Base-by-base conservation (phyloP, 2,888 invertebrate species). In the Carabus problematicus region DNA sequence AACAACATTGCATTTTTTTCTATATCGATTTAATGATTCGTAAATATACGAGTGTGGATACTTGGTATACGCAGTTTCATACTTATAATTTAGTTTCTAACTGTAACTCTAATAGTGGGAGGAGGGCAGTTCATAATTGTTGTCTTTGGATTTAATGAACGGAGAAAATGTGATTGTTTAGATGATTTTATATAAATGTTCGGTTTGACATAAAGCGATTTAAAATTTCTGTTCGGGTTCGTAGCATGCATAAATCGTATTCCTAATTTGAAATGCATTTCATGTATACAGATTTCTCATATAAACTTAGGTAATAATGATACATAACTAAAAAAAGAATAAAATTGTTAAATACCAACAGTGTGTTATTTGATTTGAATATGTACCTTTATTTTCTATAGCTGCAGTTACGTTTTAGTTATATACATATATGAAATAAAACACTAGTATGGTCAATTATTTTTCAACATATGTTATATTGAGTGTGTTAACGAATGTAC, bases 381-480 rank as follows among this genome's bases (percentile, higher is more conserved):
- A 4, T 29, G 29, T 29, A 29, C 29, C 29, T 29, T 29, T 29
- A 29, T 29, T 29, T 6, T 29, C 6, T 14, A 14, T 14, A n/a
- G n/a, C 8, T 52, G n/a, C 3, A 7, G 16, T 52, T 14, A 14
- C 52, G 16, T n/a, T 7, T 49, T n/a, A 49, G 7, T 49, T 11
- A 49, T 11, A 49, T 12, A 47, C 16, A 47, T 7, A 47, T 9
- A 55, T 29, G 7, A 61, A 61, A 61, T 61, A 16, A 49, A 61
- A 61, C 39, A 61, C 9, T 39, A 39, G 29, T 11, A 56, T n/a
- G 12, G n/a, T 9, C n/a, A 29, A 7, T 67, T 67, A 60, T 52
- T 60, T 60, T 67, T 67, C 54, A 67, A 67, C 67, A 67, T 60
- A 42, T 19, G 19, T 63, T 66, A 67, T 56, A 64, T 18, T 67